These are phyloP conservation scores for Cryptoblepharus egeriae DNA, from an alignment of 2,797 vertebrate species.

Conservation along the genomic window DNA sequence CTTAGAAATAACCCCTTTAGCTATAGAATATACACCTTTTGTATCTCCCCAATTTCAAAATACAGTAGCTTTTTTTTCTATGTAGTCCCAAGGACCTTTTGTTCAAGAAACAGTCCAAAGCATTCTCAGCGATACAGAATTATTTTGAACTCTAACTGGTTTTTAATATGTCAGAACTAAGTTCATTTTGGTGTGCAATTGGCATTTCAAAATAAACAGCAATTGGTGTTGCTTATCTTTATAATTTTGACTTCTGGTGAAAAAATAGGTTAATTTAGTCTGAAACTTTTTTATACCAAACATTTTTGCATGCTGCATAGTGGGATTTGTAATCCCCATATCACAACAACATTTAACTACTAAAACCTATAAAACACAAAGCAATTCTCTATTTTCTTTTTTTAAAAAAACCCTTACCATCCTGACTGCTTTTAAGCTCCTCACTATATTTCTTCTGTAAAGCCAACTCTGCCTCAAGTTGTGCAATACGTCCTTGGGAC, in stretches of 20 bases:
- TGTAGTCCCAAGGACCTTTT: not conserved
- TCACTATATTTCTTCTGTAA: constrained; percentile 99
- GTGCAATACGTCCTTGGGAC: constrained; percentile 98
- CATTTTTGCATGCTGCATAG: constrained; percentile 15
- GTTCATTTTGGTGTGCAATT: not conserved
- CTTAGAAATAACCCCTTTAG: not conserved
- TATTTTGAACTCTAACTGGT: not conserved
- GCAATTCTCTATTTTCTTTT: constrained; percentile 66
- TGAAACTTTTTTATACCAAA: not conserved
- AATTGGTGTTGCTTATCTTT: not conserved
- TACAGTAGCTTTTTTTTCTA: too few species aligned
- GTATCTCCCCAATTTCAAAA: not conserved
- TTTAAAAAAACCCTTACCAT: constrained; percentile 86
- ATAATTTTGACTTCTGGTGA: constrained; percentile 3
- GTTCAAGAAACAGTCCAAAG: not conserved
- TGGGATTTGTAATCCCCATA: constrained; percentile 28
- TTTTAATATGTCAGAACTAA: not conserved
- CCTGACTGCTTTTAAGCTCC: constrained; percentile 99
- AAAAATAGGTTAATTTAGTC: not conserved
- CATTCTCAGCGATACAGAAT: not conserved
- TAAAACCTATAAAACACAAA: constrained; percentile 64
- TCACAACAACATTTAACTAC: constrained; percentile 41
- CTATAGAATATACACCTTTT: not conserved
- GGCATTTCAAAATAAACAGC: not conserved
- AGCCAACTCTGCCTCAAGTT: constrained; percentile 98